Percentiles rank a stretch among this genome's conserved stretches.
These are phyloP conservation scores for Petaurus breviceps DNA, from an alignment of 2,113 vertebrate species.

Conservation along the genomic window DNA sequence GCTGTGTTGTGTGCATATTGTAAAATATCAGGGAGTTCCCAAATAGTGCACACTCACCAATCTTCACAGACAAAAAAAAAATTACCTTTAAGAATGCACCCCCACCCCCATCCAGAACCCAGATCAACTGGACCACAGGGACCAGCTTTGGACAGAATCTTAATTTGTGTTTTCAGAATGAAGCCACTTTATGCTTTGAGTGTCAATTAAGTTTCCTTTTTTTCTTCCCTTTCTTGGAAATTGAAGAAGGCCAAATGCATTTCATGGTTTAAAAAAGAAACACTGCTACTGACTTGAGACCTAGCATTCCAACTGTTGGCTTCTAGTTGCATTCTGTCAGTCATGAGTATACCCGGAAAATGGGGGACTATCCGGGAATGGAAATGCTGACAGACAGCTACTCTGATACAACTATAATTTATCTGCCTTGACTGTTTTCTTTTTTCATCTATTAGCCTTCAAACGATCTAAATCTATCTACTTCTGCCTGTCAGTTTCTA, in stretches of 20 bases:
- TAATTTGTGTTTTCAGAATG: slow-evolving; percentile 61
- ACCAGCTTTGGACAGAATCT: slow-evolving; percentile 40
- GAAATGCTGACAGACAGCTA: slow-evolving; percentile 68
- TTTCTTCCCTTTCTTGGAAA: slow-evolving; percentile 52
- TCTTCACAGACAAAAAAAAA: not conserved
- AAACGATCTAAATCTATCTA: slow-evolving; percentile 80
- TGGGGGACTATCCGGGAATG: slow-evolving; percentile 60
- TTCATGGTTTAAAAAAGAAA: slow-evolving; percentile 60
- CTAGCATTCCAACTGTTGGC: slow-evolving; percentile 68
- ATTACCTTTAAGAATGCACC: not conserved
- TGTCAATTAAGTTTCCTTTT: slow-evolving; percentile 72
- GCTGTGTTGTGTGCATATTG: fast-evolving
- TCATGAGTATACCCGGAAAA: slow-evolving; percentile 55
- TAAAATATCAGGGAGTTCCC: not conserved
- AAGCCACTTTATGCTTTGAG: slow-evolving; percentile 29
- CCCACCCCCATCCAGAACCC: not conserved
- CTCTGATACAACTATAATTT: slow-evolving; percentile 75
- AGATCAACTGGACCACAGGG: slow-evolving; percentile 22
- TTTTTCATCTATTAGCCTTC: slow-evolving; percentile 77
- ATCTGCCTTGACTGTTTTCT: slow-evolving; percentile 71
- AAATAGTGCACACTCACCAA: not conserved
- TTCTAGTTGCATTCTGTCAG: slow-evolving; percentile 70
- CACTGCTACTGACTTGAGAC: slow-evolving; percentile 62
- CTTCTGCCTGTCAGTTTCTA: slow-evolving; percentile 76
- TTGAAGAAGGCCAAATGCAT: slow-evolving; percentile 59